These are phyloP conservation scores for Triplophysa bombifrons DNA, from an alignment of 2,797 vertebrate species.

Conservation along the genomic window DNA sequence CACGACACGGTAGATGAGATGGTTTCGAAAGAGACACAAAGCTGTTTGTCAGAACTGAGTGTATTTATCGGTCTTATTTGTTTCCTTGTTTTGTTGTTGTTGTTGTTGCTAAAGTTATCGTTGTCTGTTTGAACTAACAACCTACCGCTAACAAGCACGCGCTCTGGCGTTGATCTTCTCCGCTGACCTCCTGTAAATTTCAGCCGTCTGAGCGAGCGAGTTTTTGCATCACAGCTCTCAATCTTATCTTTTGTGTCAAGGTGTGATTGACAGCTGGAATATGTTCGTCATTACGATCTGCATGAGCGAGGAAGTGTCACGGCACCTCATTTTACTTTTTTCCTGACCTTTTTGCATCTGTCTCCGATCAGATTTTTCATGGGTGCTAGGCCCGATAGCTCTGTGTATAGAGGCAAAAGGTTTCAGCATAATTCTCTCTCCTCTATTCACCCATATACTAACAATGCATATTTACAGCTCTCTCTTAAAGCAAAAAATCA, in stretches of 20 bases:
- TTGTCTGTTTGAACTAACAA: conserved; percentile 35
- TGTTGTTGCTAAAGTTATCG: not conserved
- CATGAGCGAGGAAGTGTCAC: conserved; percentile 17
- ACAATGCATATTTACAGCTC: conserved; percentile 17
- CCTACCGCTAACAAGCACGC: conserved; percentile 3
- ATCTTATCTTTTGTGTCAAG: conserved; percentile 10
- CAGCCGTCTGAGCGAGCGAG: conserved; percentile 4
- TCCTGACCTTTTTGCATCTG: conserved; percentile 1
- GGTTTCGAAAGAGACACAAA: conserved; percentile 25
- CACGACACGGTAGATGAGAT: conserved; percentile 41
- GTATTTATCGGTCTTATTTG: conserved; percentile 11
- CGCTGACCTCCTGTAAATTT: conserved; percentile 24
- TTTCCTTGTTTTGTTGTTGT: conserved; percentile 22
- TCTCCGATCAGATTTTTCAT: conserved; percentile 3
- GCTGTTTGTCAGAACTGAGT: conserved; percentile 2
- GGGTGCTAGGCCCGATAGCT: not conserved
- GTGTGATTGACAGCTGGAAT: conserved; percentile 43
- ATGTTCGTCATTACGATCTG: conserved; percentile 32
- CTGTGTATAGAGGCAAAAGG: not conserved
- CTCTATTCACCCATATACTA: not conserved
- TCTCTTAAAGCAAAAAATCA: conserved; percentile 3
- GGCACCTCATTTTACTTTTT: conserved; percentile 30
- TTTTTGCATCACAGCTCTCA: conserved; percentile 13
- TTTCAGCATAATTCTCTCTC: not conserved
- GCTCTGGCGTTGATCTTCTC: conserved; percentile 19